Base-by-base conservation (phyloP, 2,797 vertebrate species). In the Nyctibius grandis region DNA sequence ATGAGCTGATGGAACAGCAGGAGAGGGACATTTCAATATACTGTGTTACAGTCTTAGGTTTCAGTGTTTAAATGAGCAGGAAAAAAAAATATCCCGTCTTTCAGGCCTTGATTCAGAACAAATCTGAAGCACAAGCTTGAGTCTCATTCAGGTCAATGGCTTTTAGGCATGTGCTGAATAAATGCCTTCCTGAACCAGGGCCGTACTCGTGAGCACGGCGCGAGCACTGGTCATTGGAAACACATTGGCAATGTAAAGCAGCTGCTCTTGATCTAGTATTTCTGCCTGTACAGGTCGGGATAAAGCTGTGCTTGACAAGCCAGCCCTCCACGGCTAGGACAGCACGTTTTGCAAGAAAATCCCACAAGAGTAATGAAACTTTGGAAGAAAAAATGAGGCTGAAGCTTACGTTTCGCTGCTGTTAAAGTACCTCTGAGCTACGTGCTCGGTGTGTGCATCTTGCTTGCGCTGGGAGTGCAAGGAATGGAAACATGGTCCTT, bases 1-100 rank as follows among this genome's bases (percentile, higher is more conserved):
- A 93, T 89, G 95, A 94, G 94, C 88, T 91, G 91, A 64, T 59
- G 93, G 86, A 83, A 36, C 63, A 38, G 94, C 2, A 1, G 70
- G n/a, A 34, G 80, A 80, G 90, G 84, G 92, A 88, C 50, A 2
- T 79, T 95, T 89, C 93, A 79, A 54, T 72, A 29, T 9, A 57
- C 84, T 51, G 48, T 28, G 75, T 77, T 93, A 67, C 77, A 93
- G 90, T 57, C 72, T 94, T 85, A 15, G 80, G 68, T 95, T 95
- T 95, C 90, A 80, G 36, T 16, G 56, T 89, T 95, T 88, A 85
- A 96, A 89, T 0, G 22, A 92, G 56, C 61, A 81, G 80, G 23
- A 21, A 48, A 22, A 67, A 84, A 91, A 91, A 84, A 70, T 5
- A 70, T 4, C 59, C 60, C 0, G 3, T 34, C 64, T 80, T 79